phyloP scores from a whole-genome alignment of 1,140 invertebrate species.

The Lepidotrigona ventralis region DNA sequence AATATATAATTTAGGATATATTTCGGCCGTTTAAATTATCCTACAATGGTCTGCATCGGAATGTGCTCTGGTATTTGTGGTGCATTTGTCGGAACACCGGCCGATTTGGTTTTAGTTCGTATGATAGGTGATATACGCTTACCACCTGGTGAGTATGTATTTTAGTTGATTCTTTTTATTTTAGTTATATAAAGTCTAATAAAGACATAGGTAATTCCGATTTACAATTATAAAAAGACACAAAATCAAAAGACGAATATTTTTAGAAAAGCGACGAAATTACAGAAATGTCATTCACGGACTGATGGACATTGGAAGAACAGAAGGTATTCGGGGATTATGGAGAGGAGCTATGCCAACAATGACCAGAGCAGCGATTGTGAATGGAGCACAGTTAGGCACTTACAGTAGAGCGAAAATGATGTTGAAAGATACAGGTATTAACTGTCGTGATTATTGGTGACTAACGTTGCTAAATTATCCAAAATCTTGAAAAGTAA shows the following conservation, averaged over 20 bases:
- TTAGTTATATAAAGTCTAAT: neutral
- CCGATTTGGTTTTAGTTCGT: constrained; percentile 81
- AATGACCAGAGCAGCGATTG: constrained; percentile 82
- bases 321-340: constrained; percentile 85
- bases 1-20: constrained; percentile 28
- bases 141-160: constrained; percentile 77
- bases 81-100: constrained; percentile 56
- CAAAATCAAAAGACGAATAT: neutral
- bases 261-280: constrained; percentile 81
- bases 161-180: neutral
- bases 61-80: constrained; percentile 56
- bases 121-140: constrained; percentile 88
- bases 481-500: too few species aligned
- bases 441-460: too few species aligned
- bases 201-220: too few species aligned
- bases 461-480: too few species aligned
- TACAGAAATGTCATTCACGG: constrained; percentile 87
- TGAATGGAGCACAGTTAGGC: constrained; percentile 87
- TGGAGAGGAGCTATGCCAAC: constrained; percentile 84
- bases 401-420: constrained; percentile 88
- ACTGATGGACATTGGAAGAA: constrained; percentile 82
- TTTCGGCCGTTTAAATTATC: constrained; percentile 55
- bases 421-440: constrained; percentile 78
- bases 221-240: neutral
- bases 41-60: constrained; percentile 52